Evolutionary conservation across 2,888 invertebrate species (phyloP), one percentile per base, ranked within the genome.

Genomic region (Drosophila anomalata): DNA sequence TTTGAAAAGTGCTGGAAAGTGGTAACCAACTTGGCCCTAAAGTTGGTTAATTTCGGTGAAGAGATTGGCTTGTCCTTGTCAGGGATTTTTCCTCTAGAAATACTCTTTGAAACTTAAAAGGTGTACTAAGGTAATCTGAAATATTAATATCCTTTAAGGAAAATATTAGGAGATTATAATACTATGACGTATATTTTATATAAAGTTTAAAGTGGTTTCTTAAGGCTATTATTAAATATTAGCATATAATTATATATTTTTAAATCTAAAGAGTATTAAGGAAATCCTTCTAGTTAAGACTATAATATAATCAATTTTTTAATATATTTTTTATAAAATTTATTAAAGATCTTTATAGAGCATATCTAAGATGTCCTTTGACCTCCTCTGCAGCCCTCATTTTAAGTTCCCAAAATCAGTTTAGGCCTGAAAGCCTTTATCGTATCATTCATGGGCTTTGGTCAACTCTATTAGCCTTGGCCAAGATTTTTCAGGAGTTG

Each of bases 21-120:
- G 42, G 42, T 52, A 22, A 14, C 46, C 62, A 14, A 29, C 24
- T 60, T 61, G 22, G 24, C 44, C 55, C 41, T 48, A 33, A 73
- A 77, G 72, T 62, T 66, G 52, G 59, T 73, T 77, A 77, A 82
- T 79, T 82, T 82, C 73, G 67, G 75, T 65, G 63, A 77, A 77
- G 75, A 75, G 41, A 60, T 67, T 79, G 51, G 58, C 53, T 46
- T 36, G 31, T 24, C 22, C 20, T 31, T n/a, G 17, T 61, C 12
- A 2, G 4, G 1, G 52, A 12, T 31, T n/a, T 14, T 26, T 24
- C 20, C 54, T 47, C 31, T 14, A 48, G 55, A 46, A 66, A 41
- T 55, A 72, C 24, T 39, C 46, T 61, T 66, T 62, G 57, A 56
- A 71, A 61, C 58, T 42, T 46, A 75, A 46, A 71, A 76, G 52